These are phyloP conservation scores for Telmatochromis brichardi DNA, from an alignment of 2,113 vertebrate species.

Conservation along the genomic window DNA sequence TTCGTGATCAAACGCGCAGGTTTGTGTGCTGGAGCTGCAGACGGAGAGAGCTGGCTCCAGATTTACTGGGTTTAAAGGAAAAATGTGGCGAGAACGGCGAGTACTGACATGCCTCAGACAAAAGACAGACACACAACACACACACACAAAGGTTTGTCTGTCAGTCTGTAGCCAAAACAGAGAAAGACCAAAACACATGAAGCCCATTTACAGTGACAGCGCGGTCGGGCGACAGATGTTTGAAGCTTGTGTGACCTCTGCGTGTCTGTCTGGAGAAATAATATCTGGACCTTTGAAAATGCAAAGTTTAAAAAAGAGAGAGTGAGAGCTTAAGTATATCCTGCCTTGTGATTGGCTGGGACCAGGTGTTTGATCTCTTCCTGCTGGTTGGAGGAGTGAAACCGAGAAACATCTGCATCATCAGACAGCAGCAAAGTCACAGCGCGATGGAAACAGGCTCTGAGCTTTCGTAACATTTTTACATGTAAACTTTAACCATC, in stretches of 20 bases:
- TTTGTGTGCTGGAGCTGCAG: neutral
- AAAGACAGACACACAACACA: neutral
- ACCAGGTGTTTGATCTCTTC: neutral
- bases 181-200: neutral
- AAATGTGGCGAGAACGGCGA: neutral
- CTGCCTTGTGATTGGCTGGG: neutral
- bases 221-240: neutral
- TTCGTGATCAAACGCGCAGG: neutral
- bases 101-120: neutral
- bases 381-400: neutral
- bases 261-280: neutral
- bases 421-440: neutral
- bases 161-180: neutral
- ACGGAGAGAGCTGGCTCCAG: neutral
- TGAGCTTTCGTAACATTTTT: neutral
- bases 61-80: neutral
- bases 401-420: neutral
- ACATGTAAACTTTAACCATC: neutral
- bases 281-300: neutral
- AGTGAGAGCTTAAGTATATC: neutral
- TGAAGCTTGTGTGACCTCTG: neutral
- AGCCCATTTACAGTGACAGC: neutral
- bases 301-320: accelerated
- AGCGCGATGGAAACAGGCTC: neutral
- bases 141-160: neutral